Evolutionary conservation across 2,888 invertebrate species (phyloP).

Genomic region (Rhagium mordax): DNA sequence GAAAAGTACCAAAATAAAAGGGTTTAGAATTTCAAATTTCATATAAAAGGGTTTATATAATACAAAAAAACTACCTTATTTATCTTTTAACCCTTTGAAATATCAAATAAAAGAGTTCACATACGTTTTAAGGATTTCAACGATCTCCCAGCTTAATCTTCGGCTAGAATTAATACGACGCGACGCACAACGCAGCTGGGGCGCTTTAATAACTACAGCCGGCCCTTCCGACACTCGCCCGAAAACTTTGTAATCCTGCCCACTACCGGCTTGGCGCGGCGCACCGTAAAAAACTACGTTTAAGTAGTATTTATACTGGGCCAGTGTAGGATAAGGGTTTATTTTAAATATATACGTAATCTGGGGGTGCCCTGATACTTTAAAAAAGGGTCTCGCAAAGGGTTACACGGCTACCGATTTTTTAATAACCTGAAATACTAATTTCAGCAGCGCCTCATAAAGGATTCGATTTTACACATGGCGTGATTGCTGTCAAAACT

Average conservation of each 20-base stretch:
- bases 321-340: slow-evolving; percentile 49
- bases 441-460: slow-evolving; percentile 46
- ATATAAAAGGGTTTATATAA: slow-evolving; percentile 52
- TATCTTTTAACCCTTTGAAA: slow-evolving; percentile 61
- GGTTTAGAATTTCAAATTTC: slow-evolving; percentile 64
- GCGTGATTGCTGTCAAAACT: slow-evolving; percentile 50
- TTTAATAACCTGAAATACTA: slow-evolving; percentile 54
- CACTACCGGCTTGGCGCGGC: slow-evolving; percentile 27
- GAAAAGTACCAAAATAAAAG: slow-evolving; percentile 64
- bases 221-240: slow-evolving; percentile 28
- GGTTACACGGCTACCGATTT: slow-evolving; percentile 51
- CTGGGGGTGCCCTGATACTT: slow-evolving; percentile 48
- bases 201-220: slow-evolving; percentile 34
- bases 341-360: slow-evolving; percentile 50
- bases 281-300: slow-evolving; percentile 49
- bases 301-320: slow-evolving; percentile 51
- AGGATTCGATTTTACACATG: slow-evolving; percentile 53
- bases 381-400: slow-evolving; percentile 43
- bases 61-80: slow-evolving; percentile 61
- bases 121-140: slow-evolving; percentile 53
- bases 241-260: slow-evolving; percentile 40
- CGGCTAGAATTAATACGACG: slow-evolving; percentile 31
- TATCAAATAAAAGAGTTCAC: slow-evolving; percentile 54
- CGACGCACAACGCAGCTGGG: slow-evolving; percentile 37
- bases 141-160: slow-evolving; percentile 38